A percentile compares a stretch with the other conserved stretches of the same genome.
Conservation (phyloP, 2,797 vertebrate genomes). For the Hyperoplus lanceolatus region DNA sequence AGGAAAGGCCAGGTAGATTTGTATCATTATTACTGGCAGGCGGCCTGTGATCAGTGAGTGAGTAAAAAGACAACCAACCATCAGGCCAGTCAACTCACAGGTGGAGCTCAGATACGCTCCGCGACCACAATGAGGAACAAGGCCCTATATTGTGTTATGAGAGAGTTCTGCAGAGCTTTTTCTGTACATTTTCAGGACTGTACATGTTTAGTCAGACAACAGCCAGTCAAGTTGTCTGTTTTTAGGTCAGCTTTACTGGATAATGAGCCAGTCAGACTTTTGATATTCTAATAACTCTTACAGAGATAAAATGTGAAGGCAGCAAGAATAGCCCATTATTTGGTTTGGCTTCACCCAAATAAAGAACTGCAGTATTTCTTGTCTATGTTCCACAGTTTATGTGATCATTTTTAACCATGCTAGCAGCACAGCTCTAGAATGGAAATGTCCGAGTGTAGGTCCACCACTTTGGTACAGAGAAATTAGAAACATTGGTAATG, state of each 20-base stretch:
- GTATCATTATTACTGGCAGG: constrained; percentile 34
- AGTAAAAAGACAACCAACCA: constrained; percentile 46
- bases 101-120: constrained; percentile 30
- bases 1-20: constrained; percentile 30
- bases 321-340: background rate
- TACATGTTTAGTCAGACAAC: background rate
- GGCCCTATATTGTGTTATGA: constrained; percentile 15
- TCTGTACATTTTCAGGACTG: constrained; percentile 12
- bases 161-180: constrained; percentile 17
- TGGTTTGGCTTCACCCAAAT: background rate
- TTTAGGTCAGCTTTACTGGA: background rate
- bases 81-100: constrained; percentile 37
- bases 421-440: background rate
- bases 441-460: background rate
- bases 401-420: background rate
- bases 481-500: background rate
- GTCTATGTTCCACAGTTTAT: background rate
- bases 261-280: background rate
- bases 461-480: background rate
- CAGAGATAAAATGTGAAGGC: background rate
- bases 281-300: background rate
- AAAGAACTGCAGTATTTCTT: background rate
- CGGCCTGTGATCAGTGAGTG: constrained; percentile 38
- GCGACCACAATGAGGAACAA: constrained; percentile 40
- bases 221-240: background rate